Evolutionary conservation across 2,888 invertebrate species (phyloP), one percentile per base, ranked within the genome.

Genomic region (Chaetogeoica ovagalla): DNA sequence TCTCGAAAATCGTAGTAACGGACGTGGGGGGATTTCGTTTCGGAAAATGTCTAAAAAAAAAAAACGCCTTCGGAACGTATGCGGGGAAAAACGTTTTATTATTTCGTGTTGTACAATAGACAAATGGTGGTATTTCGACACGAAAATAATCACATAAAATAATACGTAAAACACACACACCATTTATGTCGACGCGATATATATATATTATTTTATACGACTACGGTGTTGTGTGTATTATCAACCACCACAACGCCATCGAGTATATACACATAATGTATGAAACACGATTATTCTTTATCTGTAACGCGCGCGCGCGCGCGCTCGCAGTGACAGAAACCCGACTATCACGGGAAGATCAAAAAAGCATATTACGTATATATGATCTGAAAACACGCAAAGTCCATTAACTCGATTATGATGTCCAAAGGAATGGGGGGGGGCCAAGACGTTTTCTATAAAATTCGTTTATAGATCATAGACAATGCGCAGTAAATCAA

Each of bases 341-440:
- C 23, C 2, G 13, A 60, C 23, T 13, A 11, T 60, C 39, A 21
- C 15, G 15, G 57, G 39, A 48, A 72, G 15, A 62, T 73, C 59
- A 52, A 52, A 60, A 48, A 23, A 19, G 15, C 52, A 63, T 30
- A 2, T 30, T 30, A n/a, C n/a, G n/a, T n/a, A 30, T 62, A 37
- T 37, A 52, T 43, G 43, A 17, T 15, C 37, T 15, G 30, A 30
- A 13, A 65, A 74, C 65, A 65, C 55, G 55, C 21, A 21, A 57
- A 65, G 39, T 74, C 74, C 55, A 65, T 65, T 39, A 74, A 74
- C 21, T 74, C 55, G 39, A 73, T 65, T 65, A 68, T 62, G 15
- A 9, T 63, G 52, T 37, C 62, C 15, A 63, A 52, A 52, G 55
- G 23, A 72, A 72, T 63, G 9, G 9, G n/a, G n/a, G n/a, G n/a